phyloP scores from a whole-genome alignment of 2,797 vertebrate species.

The Lithobates pipiens region DNA sequence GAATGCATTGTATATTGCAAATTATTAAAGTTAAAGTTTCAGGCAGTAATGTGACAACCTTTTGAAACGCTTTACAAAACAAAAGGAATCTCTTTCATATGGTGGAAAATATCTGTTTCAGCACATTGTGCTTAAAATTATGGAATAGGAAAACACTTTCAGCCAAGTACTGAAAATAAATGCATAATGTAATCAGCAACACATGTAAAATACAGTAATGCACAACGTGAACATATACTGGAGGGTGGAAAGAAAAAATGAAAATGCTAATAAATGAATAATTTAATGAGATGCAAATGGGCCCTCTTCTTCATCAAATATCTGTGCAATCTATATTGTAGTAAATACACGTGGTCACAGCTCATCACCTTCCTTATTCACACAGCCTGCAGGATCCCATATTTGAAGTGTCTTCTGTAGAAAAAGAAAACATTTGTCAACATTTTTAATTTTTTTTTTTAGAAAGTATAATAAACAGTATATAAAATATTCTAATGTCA shows the following conservation, averaged over 20 bases:
- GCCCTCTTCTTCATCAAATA: conserved; percentile 79
- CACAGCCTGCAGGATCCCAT: conserved; percentile 69
- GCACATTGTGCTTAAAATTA: conserved; percentile 92
- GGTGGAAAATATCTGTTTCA: conserved; percentile 81
- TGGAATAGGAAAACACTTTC: conserved; percentile 86
- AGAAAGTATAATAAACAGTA: too few relatives aligned
- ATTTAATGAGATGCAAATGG: conserved; percentile 81
- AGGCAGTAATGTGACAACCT: conserved; percentile 80
- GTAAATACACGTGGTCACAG: conserved; percentile 78
- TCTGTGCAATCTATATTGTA: conserved; percentile 77
- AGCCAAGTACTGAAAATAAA: conserved; percentile 90
- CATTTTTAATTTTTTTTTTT: too few relatives aligned
- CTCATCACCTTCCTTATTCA: conserved; percentile 71
- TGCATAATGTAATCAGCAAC: conserved; percentile 83
- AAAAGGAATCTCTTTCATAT: conserved; percentile 79
- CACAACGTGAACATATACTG: conserved; percentile 84
- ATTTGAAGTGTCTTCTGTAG: conserved; percentile 7
- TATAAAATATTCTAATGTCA: too few relatives aligned
- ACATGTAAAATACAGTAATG: conserved; percentile 86
- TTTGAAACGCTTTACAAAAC: conserved; percentile 81
- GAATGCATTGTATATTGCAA: conserved; percentile 72
- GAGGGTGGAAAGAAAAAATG: conserved; percentile 71
- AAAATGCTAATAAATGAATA: conserved; percentile 78
- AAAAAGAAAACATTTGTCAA: not conserved
- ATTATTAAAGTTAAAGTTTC: conserved; percentile 74